Base-by-base conservation (phyloP, 2,113 vertebrate genomes). In the Stegastes partitus region DNA sequence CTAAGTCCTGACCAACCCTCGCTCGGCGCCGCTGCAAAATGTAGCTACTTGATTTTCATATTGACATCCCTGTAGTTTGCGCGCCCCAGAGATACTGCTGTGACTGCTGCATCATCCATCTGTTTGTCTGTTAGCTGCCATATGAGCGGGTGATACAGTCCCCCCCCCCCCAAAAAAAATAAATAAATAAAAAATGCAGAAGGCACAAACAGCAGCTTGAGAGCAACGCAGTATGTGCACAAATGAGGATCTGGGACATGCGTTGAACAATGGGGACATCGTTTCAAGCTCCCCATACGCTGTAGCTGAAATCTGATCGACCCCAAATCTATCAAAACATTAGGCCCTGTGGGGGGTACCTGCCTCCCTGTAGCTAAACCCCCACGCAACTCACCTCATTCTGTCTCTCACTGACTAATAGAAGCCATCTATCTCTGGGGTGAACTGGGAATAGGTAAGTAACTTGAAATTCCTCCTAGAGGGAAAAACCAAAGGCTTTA, bases 341-440 rank as follows among this genome's bases (percentile, higher is more conserved):
- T 54, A 51, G 18, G 21, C 66, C 70, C 61, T 23, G 0, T 23
- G 57, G 69, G 72, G 31, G 28, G 16, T 54, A 45, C 54, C 56
- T 74, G 57, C 63, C 22, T 44, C 66, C 66, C 45, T 69, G 53
- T 7, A 49, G 69, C 76, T 51, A 79, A 85, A 71, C 66, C 83
- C 78, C 69, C 31, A 0, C 50, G 72, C 79, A 80, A 26, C 87
- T 87, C 67, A 71, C 89, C 89, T 85, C 85, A 92, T 89, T 92
- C 89, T 89, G 85, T 90, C 81, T 69, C 49, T 84, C 69, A 70
- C 53, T 37, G 62, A 55, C 54, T 83, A 49, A 63, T 14, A 62
- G 65, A 58, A 86, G 70, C 12, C 39, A 50, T 83, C 56, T 62
- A 69, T 79, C 82, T 62, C 75, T 11, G 26, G 15, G 72, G 68